phyloP scores from a whole-genome alignment of 2,888 invertebrate genomes.

The Sabatieria punctata region DNA sequence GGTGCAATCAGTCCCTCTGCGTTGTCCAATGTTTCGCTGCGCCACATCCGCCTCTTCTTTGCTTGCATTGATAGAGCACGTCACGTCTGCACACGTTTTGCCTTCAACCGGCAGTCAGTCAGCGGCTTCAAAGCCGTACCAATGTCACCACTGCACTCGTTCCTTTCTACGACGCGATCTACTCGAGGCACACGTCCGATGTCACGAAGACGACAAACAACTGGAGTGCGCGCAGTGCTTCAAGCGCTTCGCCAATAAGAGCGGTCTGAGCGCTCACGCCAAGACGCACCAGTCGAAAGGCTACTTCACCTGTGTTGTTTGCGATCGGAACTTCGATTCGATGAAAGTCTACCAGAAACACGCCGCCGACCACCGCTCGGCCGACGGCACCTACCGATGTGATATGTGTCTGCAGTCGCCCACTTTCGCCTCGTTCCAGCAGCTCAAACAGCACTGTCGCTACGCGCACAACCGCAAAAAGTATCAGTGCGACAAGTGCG shows the following conservation, averaged over 20 bases:
- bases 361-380: background rate
- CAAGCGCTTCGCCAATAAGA: background rate
- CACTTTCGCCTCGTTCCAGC: background rate
- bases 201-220: too few relatives aligned
- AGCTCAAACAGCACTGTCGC: background rate
- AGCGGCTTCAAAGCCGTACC: too few relatives aligned
- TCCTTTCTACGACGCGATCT: too few relatives aligned
- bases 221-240: background rate
- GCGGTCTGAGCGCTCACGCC: background rate
- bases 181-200: too few relatives aligned
- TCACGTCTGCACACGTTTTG: too few relatives aligned
- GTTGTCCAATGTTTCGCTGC: too few relatives aligned
- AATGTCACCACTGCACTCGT: too few relatives aligned
- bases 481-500: constrained; percentile 50
- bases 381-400: background rate
- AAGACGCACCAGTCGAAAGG: background rate
- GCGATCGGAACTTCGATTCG: background rate
- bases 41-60: too few relatives aligned
- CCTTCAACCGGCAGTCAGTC: too few relatives aligned
- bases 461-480: constrained; percentile 46
- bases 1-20: too few relatives aligned
- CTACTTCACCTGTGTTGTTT: background rate
- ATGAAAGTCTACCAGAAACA: background rate
- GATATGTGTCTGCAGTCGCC: background rate
- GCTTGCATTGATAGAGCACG: too few relatives aligned